These are phyloP conservation scores for Tetrapedia diversipes DNA, from an alignment of 2,888 invertebrate genomes.

Conservation along the genomic window DNA sequence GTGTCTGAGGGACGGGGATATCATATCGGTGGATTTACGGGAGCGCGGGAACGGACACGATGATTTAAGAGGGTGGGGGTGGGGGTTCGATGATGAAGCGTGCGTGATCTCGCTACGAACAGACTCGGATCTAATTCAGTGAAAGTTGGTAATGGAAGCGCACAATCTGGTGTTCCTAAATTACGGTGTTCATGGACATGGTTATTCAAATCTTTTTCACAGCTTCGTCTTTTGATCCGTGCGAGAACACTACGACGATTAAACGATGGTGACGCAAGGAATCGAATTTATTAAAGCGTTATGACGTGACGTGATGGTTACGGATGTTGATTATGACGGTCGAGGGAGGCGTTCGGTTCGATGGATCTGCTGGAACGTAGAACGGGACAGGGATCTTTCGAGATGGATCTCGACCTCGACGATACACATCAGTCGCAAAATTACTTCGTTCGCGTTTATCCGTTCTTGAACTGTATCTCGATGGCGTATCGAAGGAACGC, in stretches of 20 bases:
- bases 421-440: neutral
- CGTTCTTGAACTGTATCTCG: too few species aligned
- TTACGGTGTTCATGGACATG: too few species aligned
- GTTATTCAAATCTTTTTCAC: too few species aligned
- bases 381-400: conserved; percentile 7
- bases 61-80: conserved; percentile 12
- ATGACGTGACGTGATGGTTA: conserved; percentile 60
- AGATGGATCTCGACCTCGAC: conserved; percentile 59
- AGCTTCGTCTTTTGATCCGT: conserved; percentile 48
- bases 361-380: conserved; percentile 23
- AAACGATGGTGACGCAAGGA: conserved; percentile 70
- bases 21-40: conserved; percentile 31
- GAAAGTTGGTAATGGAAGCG: neutral
- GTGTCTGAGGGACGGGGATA: conserved; percentile 67
- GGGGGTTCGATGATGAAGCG: conserved; percentile 37
- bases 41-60: conserved; percentile 14
- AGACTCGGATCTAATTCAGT: conserved; percentile 6
- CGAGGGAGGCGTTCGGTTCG: conserved; percentile 29
- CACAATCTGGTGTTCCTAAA: neutral
- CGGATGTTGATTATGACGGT: conserved; percentile 46
- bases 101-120: conserved; percentile 66
- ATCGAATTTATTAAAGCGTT: conserved; percentile 70
- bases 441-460: neutral
- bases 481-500: too few species aligned
- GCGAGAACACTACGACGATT: conserved; percentile 66